Conservation (phyloP, 1,140 invertebrate species). For the Saccostrea cuccullata region DNA sequence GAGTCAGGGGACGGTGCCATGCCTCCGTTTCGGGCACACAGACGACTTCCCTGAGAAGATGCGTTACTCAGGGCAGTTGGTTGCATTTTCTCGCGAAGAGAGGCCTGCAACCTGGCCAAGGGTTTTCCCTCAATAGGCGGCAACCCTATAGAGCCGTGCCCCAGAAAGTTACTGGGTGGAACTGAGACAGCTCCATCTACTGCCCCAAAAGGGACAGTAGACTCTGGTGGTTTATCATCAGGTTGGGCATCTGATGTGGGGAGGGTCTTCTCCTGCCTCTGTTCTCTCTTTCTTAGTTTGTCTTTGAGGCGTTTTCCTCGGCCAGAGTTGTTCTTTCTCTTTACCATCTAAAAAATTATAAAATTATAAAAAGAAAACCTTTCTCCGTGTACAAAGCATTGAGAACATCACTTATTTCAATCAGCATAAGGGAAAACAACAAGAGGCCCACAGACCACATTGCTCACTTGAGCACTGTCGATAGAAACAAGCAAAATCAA, state of each 20-base stretch:
- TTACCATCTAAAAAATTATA: neutral
- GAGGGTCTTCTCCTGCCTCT: neutral
- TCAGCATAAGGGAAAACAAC: no score
- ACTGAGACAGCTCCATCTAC: neutral
- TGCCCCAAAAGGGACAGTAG: neutral
- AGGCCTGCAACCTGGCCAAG: slow-evolving; percentile 6
- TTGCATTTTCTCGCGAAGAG: neutral
- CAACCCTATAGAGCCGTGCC: neutral
- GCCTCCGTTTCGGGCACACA: slow-evolving; percentile 13
- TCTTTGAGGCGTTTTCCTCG: neutral
- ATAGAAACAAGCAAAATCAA: no score
- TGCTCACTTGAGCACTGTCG: no score
- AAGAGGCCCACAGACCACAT: no score
- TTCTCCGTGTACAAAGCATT: neutral
- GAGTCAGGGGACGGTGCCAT: neutral
- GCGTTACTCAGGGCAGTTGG: neutral
- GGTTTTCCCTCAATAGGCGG: neutral
- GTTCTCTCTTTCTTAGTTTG: neutral
- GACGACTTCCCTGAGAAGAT: slow-evolving; percentile 14
- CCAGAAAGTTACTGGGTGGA: neutral
- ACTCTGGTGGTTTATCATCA: neutral
- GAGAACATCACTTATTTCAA: no score
- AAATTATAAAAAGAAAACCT: neutral
- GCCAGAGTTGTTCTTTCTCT: neutral
- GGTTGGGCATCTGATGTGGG: neutral